Evolutionary conservation across 1,140 invertebrate species (phyloP).

Genomic region (Heliconius congener): DNA sequence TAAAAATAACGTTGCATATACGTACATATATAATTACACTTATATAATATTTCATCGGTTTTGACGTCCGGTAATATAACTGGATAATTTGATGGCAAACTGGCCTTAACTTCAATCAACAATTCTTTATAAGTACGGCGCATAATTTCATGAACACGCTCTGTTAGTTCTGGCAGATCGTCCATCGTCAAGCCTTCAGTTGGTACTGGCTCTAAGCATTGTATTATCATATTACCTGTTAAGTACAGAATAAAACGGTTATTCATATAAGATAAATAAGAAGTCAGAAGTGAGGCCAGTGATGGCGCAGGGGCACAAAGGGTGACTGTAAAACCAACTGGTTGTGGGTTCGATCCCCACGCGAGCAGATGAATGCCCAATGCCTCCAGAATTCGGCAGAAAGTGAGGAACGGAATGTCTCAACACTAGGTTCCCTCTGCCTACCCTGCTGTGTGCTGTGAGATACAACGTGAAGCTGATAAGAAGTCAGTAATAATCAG

Average conservation of each 20-base stretch:
- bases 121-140: constrained; percentile 84
- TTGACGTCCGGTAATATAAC: background rate
- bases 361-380: no score
- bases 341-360: no score
- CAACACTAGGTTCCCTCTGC: no score
- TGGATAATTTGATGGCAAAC: constrained; percentile 14
- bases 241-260: constrained; percentile 15
- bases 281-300: no score
- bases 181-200: constrained; percentile 88
- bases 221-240: constrained; percentile 89
- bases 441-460: no score
- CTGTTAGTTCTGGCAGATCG: constrained; percentile 88
- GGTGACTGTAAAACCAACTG: no score
- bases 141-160: constrained; percentile 85
- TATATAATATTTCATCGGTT: background rate
- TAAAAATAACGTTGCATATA: background rate
- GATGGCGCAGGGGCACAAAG: no score
- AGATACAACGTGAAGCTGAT: no score
- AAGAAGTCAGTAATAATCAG: no score
- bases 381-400: no score
- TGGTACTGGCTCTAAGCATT: constrained; percentile 88
- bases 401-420: no score
- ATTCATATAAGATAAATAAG: constrained; percentile 2
- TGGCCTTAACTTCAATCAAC: constrained; percentile 83
- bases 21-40: no score